Evolutionary conservation across 2,113 vertebrate genomes (phyloP).

Genomic region (Vidua macroura): DNA sequence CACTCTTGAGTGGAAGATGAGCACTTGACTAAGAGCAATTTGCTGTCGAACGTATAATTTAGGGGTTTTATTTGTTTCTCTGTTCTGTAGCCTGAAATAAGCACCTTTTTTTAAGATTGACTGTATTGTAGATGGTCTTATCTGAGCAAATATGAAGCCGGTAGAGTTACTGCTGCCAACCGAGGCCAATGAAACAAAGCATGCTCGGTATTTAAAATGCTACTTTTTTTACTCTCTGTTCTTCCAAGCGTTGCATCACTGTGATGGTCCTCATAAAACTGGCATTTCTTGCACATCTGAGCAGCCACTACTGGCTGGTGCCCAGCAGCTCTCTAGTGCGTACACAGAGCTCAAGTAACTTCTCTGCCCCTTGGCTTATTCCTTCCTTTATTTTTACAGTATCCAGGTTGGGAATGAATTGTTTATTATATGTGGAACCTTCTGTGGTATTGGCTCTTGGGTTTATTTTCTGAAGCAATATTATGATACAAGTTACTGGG

Average conservation of each 20-base stretch:
- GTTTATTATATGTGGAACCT: not conserved
- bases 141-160: not conserved
- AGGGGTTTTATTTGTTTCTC: not conserved
- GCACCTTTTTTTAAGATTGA: conserved; percentile 13
- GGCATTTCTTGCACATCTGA: conserved; percentile 42
- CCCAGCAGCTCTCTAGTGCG: conserved; percentile 63
- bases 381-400: not conserved
- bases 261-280: conserved; percentile 52
- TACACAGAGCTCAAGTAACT: not conserved
- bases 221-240: not conserved
- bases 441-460: not conserved
- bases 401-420: not conserved
- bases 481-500: not conserved
- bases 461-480: conserved; percentile 70
- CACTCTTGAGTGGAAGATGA: not conserved
- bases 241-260: conserved; percentile 68
- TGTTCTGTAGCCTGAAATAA: not conserved
- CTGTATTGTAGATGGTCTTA: conserved; percentile 28
- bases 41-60: not conserved
- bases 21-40: not conserved
- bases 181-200: not conserved
- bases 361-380: not conserved
- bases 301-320: conserved; percentile 70
- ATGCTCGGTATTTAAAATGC: not conserved
- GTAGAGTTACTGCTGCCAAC: not conserved